Base-by-base conservation (phyloP, 2,888 invertebrate genomes). In the Leptothorax acervorum region DNA sequence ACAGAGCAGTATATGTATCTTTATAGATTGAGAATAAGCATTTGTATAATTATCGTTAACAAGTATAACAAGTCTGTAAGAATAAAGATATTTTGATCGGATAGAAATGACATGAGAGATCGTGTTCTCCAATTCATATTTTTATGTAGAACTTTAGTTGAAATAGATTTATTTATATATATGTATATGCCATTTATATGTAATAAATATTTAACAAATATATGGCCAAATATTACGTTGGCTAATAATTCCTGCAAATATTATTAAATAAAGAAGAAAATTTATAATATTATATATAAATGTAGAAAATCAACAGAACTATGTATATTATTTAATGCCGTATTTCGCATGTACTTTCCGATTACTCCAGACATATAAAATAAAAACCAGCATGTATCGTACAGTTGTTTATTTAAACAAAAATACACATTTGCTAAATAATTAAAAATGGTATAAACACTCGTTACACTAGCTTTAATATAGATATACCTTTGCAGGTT, bases 351-450 rank as follows among this genome's bases (percentile, higher is more conserved):
- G 9, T 5, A 3, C 1, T 18, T 62, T 35, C 9, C 28, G 8
- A 60, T 6, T 35, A 8, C 15, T 35, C 9, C 9, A 9, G 1
- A 62, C 18, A 73, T 48, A n/a, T 74, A 45, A 73, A 23, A 23
- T 23, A 23, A 23, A 23, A 63, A 28, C 45, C 42, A 51, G 28
- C 3, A 8, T 53, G 35, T 55, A 42, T 57, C 28, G 15, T 73
- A 57, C 28, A 55, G 15, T 57, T 65, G n/a, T 42, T 74, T 74
- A 62, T 74, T 62, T 74, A 74, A 74, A 74, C 18, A 74, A 74
- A 74, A 48, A 62, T 74, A 74, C 74, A 74, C 74, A 74, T 74
- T 60, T 74, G 57, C 62, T 35, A 74, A 74, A 74, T 74, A 45
- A 74, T 62, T 60, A 60, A 35, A 60, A 60, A 55, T 60, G 15